Base-by-base conservation (phyloP, 2,888 invertebrate genomes). In the Sphaerophoria taeniata region DNA sequence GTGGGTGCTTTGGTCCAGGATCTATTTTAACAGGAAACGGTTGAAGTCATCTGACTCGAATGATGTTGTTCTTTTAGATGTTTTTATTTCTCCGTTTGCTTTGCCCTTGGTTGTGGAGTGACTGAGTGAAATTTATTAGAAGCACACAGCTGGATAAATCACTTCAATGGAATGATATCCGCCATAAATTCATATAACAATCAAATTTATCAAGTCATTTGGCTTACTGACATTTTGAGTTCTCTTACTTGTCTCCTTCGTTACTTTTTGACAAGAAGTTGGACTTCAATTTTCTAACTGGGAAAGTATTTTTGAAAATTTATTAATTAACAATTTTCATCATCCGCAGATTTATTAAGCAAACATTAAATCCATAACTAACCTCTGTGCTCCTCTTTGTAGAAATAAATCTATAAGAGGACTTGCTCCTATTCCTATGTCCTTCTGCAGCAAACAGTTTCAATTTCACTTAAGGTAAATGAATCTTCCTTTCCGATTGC, bases 151-250 rank as follows among this genome's bases (percentile, higher is more conserved):
- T 47, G 53, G 73, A 85, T 85, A 85, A 85, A 85, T 85, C 85
- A 85, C 85, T 77, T 73, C 73, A 85, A 85, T 85, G 85, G 85
- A 75, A 72, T 69, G 73, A 85, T 85, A 85, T 85, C 81, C 76
- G 76, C 85, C 81, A 85, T 85, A 81, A 85, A 85, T 85, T 81
- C 85, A 81, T 77, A 85, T 81, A 85, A 85, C 85, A 85, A 85
- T 85, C 85, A 85, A 85, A 85, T 85, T 85, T 81, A 85, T 85
- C 85, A 85, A 85, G 81, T 73, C 51, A 81, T 77, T 85, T 77
- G 81, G 77, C 81, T 85, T 77, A 85, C 85, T 85, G 70, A 77
- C 77, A 77, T 70, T 73, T 72, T 69, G 65, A 63, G 72, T 9
- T 12, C 60, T 12, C 12, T 43, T 1, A 24, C 6, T 24, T 24